These are phyloP conservation scores for Boloria selene DNA, from an alignment of 2,888 invertebrate genomes.

Conservation along the genomic window DNA sequence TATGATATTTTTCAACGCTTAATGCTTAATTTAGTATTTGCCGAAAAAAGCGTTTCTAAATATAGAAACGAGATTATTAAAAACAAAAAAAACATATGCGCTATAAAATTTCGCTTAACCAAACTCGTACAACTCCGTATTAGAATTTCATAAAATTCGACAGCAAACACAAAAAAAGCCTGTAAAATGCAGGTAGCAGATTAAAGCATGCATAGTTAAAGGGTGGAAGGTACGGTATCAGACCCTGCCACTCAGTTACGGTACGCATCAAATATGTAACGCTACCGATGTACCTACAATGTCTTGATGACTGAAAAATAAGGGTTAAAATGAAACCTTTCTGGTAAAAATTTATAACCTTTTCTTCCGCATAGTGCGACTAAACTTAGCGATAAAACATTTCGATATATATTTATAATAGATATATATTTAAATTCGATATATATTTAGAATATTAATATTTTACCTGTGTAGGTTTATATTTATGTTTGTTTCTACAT, in stretches of 20 bases:
- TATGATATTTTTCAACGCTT: too few species aligned
- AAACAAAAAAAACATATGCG: neutral
- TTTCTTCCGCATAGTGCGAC: neutral
- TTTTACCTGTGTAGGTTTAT: too few species aligned
- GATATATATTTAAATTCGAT: too few species aligned
- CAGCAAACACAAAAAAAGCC: slow-evolving; percentile 24
- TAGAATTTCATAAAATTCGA: slow-evolving; percentile 26
- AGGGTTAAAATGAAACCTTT: slow-evolving; percentile 2
- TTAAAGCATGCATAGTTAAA: slow-evolving; percentile 65
- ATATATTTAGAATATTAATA: too few species aligned
- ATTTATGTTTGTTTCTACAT: too few species aligned
- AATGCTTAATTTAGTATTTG: too few species aligned
- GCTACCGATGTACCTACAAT: slow-evolving; percentile 15
- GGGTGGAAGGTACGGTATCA: slow-evolving; percentile 43
- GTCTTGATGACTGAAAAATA: slow-evolving; percentile 25
- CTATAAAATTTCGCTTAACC: neutral
- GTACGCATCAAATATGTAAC: slow-evolving; percentile 40
- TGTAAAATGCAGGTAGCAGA: slow-evolving; percentile 46
- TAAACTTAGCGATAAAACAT: too few species aligned
- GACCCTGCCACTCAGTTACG: slow-evolving; percentile 29
- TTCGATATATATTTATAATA: too few species aligned
- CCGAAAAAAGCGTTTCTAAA: too few species aligned
- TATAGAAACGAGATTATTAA: too few species aligned
- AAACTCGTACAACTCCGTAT: neutral
- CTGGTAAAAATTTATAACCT: neutral